Evolutionary conservation across 1,140 invertebrate species (phyloP), one percentile per base, ranked within the genome.

Genomic region (Trichonephila clavata): DNA sequence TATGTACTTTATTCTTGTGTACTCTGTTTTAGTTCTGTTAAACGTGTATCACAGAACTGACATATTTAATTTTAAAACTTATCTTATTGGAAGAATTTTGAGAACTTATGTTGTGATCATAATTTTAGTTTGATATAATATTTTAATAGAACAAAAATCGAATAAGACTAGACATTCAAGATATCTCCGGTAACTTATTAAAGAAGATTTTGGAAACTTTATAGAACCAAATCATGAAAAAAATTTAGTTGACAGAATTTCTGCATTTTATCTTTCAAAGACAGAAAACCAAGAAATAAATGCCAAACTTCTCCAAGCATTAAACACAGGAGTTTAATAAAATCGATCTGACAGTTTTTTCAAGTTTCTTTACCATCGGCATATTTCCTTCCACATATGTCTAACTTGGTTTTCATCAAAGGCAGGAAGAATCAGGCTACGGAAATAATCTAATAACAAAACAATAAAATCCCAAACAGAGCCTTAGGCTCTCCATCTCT

Each of bases 381-480:
- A 63, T 63, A 20, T 77, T 18, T 77, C 7, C 6, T 18, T 18
- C 32, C 32, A 2, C 27, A 18, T 77, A 39, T 14, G 71, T 77
- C 71, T 32, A 39, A 77, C 71, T 39, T 39, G 14, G 27, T 10
- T 20, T 39, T 77, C 27, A 77, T 77, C 71, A 77, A 77, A 39
- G 71, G 7, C 24, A 32, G 14, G 16, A 39, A 77, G 18, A 77
- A 32, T 14, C 24, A 32, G 71, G 4, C 16, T 18, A 27, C 16
- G 27, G 32, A 84, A 50, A n/a, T 57, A 84, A 84, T 84, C 57
- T 57, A 59, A 84, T 84, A 59, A 59, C 57, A 57, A 59, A 59
- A 84, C 83, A 84, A 84, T 60, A 57, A 84, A 84, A 84, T 84
- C 50, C 10, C 13, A 24, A 27, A 18, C 16, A 84, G 24, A 60